A percentile compares a stretch with the other conserved stretches of the same genome.
Evolutionary conservation across 2,113 vertebrate species (phyloP).

Genomic region (Pica pica): DNA sequence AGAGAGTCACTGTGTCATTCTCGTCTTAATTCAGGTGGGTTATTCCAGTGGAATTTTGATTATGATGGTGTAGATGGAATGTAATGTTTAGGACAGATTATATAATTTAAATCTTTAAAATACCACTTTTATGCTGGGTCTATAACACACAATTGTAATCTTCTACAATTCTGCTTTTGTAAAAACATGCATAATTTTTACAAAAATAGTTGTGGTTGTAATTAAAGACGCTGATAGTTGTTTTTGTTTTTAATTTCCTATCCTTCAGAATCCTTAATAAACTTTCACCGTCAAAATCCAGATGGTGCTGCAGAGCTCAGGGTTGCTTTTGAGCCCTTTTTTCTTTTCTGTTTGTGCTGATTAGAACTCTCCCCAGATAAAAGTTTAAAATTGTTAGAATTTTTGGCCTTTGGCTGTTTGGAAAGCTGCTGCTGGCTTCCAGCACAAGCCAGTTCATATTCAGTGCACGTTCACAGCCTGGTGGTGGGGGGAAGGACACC

Average conservation of each 20-base stretch:
- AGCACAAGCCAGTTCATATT: background rate
- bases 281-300: constrained; percentile 26
- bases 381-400: constrained; percentile 30
- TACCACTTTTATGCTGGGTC: background rate
- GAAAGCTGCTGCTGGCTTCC: constrained; percentile 5
- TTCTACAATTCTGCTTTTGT: background rate
- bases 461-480: background rate
- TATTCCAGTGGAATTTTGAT: background rate
- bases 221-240: background rate
- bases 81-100: background rate
- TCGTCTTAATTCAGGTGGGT: background rate
- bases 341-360: background rate
- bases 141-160: background rate
- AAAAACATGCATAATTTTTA: background rate
- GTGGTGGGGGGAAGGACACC: background rate
- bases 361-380: constrained; percentile 15
- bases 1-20: background rate
- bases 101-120: background rate
- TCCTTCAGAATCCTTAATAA: constrained; percentile 13
- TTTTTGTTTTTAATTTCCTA: background rate
- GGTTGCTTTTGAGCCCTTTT: background rate
- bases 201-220: background rate
- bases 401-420: constrained; percentile 57
- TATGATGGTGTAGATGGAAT: too few relatives aligned
- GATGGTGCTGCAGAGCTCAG: constrained; percentile 21